Conservation (phyloP, 2,797 vertebrate genomes). For the Chaenodraco wilsoni region DNA sequence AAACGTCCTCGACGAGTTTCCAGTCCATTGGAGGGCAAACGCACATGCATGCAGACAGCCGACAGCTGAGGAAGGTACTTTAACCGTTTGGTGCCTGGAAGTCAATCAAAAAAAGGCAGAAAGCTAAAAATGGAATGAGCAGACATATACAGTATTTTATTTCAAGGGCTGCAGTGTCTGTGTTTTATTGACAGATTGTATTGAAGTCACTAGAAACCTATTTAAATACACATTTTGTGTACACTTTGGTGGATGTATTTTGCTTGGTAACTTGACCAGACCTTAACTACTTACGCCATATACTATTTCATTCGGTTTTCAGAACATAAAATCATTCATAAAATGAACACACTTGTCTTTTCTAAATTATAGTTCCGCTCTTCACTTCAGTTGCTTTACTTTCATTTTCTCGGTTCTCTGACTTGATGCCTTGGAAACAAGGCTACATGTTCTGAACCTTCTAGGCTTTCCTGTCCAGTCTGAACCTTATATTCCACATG, state of each 20-base stretch:
- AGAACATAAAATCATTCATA: not conserved
- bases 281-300: no score
- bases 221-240: not conserved
- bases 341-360: not conserved
- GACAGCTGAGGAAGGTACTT: constrained; percentile 27
- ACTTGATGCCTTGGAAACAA: no score
- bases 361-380: not conserved
- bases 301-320: no score
- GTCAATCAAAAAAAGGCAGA: not conserved
- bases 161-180: not conserved
- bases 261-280: not conserved
- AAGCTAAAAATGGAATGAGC: constrained; percentile 2
- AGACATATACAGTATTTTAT: not conserved
- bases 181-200: not conserved
- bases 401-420: not conserved
- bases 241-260: not conserved
- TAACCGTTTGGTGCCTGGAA: constrained; percentile 12
- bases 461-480: constrained; percentile 50
- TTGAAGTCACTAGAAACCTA: not conserved
- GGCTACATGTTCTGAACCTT: no score
- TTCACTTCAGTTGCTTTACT: not conserved
- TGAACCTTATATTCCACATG: constrained; percentile 51
- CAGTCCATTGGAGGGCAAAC: constrained; percentile 43
- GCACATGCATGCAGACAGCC: constrained; percentile 20
- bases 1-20: constrained; percentile 37